These are phyloP conservation scores for Chironomus tepperi DNA, from an alignment of 1,140 invertebrate species.

Conservation along the genomic window DNA sequence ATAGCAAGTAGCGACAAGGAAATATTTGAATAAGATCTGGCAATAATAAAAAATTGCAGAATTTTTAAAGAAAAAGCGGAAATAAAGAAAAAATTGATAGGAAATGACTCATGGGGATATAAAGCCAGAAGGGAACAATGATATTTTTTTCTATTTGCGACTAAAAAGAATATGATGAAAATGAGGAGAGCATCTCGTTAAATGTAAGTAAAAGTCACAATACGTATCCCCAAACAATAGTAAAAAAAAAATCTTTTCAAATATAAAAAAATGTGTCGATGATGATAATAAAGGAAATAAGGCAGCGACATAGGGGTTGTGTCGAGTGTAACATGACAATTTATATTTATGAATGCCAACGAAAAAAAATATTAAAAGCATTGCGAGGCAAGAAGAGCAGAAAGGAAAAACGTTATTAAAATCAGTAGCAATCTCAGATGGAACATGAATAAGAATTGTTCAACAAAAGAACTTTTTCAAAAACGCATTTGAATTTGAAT, in stretches of 20 bases:
- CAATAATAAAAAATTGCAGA: neutral
- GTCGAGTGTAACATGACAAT: slow-evolving; percentile 14
- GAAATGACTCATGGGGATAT: neutral
- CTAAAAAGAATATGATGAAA: neutral
- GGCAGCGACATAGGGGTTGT: neutral
- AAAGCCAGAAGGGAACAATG: neutral
- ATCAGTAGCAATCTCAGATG: slow-evolving; percentile 23
- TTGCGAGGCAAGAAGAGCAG: neutral
- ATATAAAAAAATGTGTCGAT: slow-evolving; percentile 21
- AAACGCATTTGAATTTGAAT: slow-evolving; percentile 20
- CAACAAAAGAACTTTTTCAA: neutral
- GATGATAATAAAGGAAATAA: neutral
- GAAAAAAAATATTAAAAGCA: neutral
- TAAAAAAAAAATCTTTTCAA: neutral
- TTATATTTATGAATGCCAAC: slow-evolving; percentile 18
- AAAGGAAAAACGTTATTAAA: slow-evolving; percentile 8
- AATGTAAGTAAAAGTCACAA: too few relatives aligned
- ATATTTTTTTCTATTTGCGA: slow-evolving; percentile 7
- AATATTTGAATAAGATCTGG: neutral
- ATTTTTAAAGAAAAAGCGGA: neutral
- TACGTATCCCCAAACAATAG: neutral
- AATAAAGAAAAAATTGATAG: neutral
- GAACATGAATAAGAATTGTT: slow-evolving; percentile 7
- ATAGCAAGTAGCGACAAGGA: neutral
- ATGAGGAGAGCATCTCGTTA: neutral